Evolutionary conservation across 2,797 vertebrate species (phyloP).

Genomic region (Petrocephalus sullivani): DNA sequence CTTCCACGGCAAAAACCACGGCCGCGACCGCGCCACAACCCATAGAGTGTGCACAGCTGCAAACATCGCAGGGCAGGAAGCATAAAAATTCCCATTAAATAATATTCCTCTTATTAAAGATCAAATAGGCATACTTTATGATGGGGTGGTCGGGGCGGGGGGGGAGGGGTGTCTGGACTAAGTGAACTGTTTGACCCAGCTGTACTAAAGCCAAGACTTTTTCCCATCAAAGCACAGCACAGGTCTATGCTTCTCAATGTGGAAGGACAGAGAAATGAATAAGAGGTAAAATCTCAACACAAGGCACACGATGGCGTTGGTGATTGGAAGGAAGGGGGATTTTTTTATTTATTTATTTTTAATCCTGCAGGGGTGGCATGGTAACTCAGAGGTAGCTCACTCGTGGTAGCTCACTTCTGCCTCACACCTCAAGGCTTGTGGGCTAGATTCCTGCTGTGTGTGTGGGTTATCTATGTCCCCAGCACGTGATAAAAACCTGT

Average conservation of each 20-base stretch:
- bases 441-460: neutral
- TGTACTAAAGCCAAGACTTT: neutral
- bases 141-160: neutral
- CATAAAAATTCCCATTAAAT: constrained; percentile 36
- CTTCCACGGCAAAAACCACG: constrained; percentile 47
- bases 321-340: neutral
- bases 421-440: neutral
- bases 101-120: constrained; percentile 40
- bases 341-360: neutral
- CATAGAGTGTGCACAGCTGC: constrained; percentile 51
- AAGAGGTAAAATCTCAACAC: constrained; percentile 1
- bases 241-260: neutral
- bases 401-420: neutral
- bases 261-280: neutral
- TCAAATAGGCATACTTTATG: constrained; percentile 34
- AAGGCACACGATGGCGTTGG: neutral
- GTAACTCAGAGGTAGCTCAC: neutral
- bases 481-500: no score
- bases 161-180: neutral
- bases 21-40: constrained; percentile 36
- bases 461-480: neutral
- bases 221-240: neutral
- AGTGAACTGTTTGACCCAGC: neutral
- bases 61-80: constrained; percentile 35
- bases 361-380: neutral